phyloP scores from a whole-genome alignment of 2,113 vertebrate genomes.

The Condylura cristata region DNA sequence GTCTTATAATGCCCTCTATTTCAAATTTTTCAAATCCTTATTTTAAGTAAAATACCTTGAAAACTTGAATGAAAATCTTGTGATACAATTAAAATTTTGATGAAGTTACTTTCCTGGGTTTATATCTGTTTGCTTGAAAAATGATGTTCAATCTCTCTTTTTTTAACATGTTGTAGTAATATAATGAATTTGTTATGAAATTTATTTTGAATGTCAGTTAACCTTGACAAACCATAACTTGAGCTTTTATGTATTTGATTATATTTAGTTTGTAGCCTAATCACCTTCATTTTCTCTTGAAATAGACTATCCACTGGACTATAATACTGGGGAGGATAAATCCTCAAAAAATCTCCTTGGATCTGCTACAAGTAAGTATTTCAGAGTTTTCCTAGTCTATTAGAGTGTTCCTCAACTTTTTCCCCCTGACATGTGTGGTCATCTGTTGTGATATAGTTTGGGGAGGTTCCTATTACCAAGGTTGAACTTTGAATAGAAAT shows the following conservation, averaged over 20 bases:
- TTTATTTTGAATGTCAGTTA: conserved; percentile 1
- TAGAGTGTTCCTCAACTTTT: not conserved
- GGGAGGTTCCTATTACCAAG: not conserved
- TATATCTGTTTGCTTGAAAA: not conserved
- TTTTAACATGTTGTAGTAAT: conserved; percentile 3
- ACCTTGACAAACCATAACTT: not conserved
- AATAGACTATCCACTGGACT: conserved; percentile 95
- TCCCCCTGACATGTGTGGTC: not conserved
- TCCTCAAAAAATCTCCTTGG: conserved; percentile 97
- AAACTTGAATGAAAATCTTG: conserved; percentile 34
- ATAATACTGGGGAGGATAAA: conserved; percentile 94
- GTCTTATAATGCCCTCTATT: not conserved
- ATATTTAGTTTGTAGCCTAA: not conserved
- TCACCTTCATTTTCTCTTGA: conserved; percentile 37
- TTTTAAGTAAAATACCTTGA: conserved; percentile 35
- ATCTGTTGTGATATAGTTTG: not conserved
- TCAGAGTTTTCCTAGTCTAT: not conserved
- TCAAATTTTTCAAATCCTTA: conserved; percentile 5
- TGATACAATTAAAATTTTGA: conserved; percentile 17
- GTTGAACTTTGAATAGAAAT: conserved; percentile 28
- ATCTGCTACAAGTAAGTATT: conserved; percentile 96
- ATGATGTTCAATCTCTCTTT: not conserved
- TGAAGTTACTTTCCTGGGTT: conserved; percentile 39
- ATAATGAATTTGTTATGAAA: conserved; percentile 22
- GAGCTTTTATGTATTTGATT: conserved; percentile 34